A percentile compares a stretch with the other conserved stretches of the same genome.
Evolutionary conservation across 2,888 invertebrate genomes (phyloP).

Genomic region (Melanchra persicariae): DNA sequence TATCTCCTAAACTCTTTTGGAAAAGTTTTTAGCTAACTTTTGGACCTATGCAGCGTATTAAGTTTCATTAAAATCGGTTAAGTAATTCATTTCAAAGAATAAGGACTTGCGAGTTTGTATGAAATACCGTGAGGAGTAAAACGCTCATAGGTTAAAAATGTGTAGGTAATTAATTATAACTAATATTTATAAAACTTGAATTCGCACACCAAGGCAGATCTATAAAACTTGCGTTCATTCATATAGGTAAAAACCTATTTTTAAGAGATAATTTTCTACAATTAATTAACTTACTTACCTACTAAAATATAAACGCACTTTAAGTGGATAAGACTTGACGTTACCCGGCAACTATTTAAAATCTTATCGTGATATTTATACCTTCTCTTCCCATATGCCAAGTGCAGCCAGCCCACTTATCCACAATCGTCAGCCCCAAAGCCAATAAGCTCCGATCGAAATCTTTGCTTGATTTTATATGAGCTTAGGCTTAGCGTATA

Average conservation of each 20-base stretch:
- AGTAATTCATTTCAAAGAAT: not conserved
- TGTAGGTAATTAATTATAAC: too few relatives aligned
- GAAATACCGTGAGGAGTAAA: not conserved
- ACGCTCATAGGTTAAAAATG: not conserved
- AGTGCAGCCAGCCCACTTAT: not conserved
- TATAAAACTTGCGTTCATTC: not conserved
- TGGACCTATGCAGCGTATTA: not conserved
- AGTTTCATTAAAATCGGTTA: not conserved
- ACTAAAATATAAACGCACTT: conserved; percentile 2
- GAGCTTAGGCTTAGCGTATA: not conserved
- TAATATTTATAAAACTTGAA: not conserved
- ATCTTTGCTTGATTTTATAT: not conserved
- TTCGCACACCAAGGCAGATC: not conserved
- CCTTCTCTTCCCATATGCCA: not conserved
- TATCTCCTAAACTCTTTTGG: not conserved
- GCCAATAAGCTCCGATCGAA: too few relatives aligned
- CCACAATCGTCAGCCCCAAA: not conserved
- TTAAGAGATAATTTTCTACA: not conserved
- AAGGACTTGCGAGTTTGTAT: not conserved
- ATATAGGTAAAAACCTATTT: not conserved
- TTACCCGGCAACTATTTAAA: not conserved
- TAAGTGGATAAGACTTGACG: not conserved
- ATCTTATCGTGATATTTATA: not conserved
- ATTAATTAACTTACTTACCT: not conserved
- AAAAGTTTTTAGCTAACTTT: not conserved